A percentile compares a stretch with the other conserved stretches of the same genome.
phyloP scores from a whole-genome alignment of 2,113 vertebrate genomes.

The Syngnathus floridae region DNA sequence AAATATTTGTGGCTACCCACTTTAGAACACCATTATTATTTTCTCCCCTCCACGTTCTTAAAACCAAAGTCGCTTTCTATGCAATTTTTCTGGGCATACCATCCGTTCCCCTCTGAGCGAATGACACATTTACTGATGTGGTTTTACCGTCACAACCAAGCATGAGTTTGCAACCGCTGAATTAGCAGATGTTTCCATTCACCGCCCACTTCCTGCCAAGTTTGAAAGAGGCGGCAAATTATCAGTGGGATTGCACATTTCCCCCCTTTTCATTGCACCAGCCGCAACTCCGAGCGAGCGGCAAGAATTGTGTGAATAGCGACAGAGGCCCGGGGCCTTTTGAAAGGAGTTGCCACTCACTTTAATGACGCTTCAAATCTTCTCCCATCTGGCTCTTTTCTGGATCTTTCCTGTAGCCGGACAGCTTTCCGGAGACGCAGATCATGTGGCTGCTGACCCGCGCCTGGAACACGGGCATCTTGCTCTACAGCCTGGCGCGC shows the following conservation, averaged over 20 bases:
- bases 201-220: slow-evolving; percentile 68
- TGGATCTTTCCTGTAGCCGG: slow-evolving; percentile 49
- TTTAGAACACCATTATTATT: too few relatives aligned
- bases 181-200: slow-evolving; percentile 75
- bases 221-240: slow-evolving; percentile 61
- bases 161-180: slow-evolving; percentile 41
- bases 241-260: slow-evolving; percentile 51
- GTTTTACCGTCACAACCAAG: background rate
- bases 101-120: background rate
- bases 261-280: slow-evolving; percentile 42
- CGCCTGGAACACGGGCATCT: slow-evolving; percentile 86
- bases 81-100: background rate
- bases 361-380: slow-evolving; percentile 17
- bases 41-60: too few relatives aligned
- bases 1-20: too few relatives aligned
- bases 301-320: slow-evolving; percentile 46
- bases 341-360: slow-evolving; percentile 12
- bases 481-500: slow-evolving; percentile 73
- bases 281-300: slow-evolving; percentile 40
- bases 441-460: slow-evolving; percentile 85
- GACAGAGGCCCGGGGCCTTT: slow-evolving; percentile 38
- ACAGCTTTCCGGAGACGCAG: slow-evolving; percentile 80
- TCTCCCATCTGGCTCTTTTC: slow-evolving; percentile 23
- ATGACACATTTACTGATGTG: background rate
- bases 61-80: background rate